Evolutionary conservation across 1,140 invertebrate genomes (phyloP).

Genomic region (Calliphora vicina): DNA sequence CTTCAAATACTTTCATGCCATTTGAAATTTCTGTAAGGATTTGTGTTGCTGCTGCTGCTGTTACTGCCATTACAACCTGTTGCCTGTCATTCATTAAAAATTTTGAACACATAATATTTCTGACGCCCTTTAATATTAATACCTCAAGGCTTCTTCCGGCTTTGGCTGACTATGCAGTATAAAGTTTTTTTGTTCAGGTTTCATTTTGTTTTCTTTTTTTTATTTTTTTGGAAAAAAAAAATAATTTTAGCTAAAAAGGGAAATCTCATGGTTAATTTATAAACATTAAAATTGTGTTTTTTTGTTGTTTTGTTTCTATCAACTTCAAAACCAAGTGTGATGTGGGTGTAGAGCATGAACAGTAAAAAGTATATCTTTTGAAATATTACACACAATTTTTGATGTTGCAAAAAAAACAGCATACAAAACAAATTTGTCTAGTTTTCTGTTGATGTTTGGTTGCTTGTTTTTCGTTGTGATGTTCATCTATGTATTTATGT

Average conservation of each 20-base stretch:
- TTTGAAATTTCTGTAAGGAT: too few relatives aligned
- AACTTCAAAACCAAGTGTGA: too few relatives aligned
- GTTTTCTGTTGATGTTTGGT: neutral
- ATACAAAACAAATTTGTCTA: neutral
- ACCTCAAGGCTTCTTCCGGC: slow-evolving; percentile 10
- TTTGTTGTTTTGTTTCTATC: neutral
- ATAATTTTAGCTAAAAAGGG: neutral
- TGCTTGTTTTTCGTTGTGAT: neutral
- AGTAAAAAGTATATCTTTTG: neutral
- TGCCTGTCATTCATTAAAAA: slow-evolving; percentile 24
- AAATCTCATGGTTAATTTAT: slow-evolving; percentile 31
- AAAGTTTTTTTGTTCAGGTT: neutral
- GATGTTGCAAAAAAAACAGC: neutral
- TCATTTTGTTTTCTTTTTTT: too few relatives aligned
- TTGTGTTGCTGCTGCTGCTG: neutral
- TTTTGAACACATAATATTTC: slow-evolving; percentile 16
- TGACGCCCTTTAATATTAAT: slow-evolving; percentile 5
- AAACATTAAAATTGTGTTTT: slow-evolving; percentile 17
- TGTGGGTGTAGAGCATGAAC: neutral
- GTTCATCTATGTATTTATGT: neutral
- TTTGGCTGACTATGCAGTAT: neutral
- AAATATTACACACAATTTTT: slow-evolving; percentile 13
- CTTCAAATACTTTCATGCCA: too few relatives aligned
- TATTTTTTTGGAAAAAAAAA: neutral
- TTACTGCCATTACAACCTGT: neutral